A percentile compares a stretch with the other conserved stretches of the same genome.
Conservation (phyloP, 2,888 invertebrate species). For the Cryptosula pallasiana region DNA sequence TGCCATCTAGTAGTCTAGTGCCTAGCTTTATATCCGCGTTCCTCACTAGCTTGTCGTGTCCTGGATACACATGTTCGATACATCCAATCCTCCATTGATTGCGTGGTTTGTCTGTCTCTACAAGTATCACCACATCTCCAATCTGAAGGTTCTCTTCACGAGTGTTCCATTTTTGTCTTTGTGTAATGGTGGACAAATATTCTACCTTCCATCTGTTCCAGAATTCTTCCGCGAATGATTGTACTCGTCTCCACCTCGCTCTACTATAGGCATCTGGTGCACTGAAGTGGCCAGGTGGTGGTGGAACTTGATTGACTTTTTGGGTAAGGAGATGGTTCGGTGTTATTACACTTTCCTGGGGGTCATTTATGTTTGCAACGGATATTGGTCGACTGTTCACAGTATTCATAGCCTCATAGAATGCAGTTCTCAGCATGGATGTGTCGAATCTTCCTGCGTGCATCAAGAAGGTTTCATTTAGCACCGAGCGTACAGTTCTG, state of each 20-base stretch:
- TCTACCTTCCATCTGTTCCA: not conserved
- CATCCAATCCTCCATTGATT: not conserved
- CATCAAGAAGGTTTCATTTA: slow-evolving; percentile 16
- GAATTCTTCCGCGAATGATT: not conserved
- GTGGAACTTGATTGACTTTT: not conserved
- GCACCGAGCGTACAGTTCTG: slow-evolving; percentile 30
- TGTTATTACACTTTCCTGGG: not conserved
- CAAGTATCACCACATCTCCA: not conserved
- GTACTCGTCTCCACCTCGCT: not conserved
- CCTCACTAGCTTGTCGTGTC: not conserved
- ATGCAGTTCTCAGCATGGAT: not conserved
- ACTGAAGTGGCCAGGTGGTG: not conserved
- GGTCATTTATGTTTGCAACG: not conserved
- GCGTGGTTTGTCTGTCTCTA: not conserved
- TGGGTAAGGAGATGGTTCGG: not conserved
- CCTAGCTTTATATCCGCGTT: not conserved
- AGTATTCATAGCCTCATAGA: not conserved
- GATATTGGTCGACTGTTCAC: not conserved
- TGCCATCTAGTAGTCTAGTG: not conserved
- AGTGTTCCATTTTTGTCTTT: not conserved
- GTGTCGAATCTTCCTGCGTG: not conserved
- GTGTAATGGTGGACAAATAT: not conserved
- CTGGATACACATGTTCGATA: not conserved
- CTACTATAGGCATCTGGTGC: not conserved
- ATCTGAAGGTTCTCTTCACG: no score